Percentiles rank a stretch among this genome's conserved stretches.
phyloP scores from a whole-genome alignment of 2,113 vertebrate genomes.

The Rhodinocichla rosea region DNA sequence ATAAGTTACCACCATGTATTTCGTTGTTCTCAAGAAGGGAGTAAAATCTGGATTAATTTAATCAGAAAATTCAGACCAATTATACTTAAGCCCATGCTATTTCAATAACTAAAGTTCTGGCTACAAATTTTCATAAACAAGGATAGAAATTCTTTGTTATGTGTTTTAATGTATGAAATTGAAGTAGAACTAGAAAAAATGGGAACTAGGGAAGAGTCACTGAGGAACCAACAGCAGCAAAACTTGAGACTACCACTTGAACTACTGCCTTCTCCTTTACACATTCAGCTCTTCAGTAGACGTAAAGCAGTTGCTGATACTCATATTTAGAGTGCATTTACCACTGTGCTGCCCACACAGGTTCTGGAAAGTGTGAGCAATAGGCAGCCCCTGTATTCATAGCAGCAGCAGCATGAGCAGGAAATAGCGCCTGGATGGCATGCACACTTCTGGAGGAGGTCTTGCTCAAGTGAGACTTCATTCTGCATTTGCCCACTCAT shows the following conservation, averaged over 20 bases:
- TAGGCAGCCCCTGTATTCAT: background rate
- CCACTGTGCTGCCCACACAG: background rate
- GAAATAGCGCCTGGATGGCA: background rate
- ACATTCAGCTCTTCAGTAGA: background rate
- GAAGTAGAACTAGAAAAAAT: background rate
- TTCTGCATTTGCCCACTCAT: background rate
- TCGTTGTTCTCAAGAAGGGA: background rate
- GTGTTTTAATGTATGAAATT: background rate
- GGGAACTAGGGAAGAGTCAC: background rate
- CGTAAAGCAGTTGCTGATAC: background rate
- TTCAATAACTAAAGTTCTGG: background rate
- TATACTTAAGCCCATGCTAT: background rate
- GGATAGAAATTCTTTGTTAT: background rate
- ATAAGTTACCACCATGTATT: background rate
- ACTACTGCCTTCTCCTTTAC: background rate
- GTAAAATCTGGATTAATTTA: background rate
- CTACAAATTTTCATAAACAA: background rate
- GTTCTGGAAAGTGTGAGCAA: background rate
- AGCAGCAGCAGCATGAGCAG: background rate
- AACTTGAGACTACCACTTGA: background rate
- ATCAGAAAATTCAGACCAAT: background rate
- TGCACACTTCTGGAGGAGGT: background rate
- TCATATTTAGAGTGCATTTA: background rate
- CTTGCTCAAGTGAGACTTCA: background rate
- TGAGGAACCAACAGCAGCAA: background rate